Evolutionary conservation across 2,797 vertebrate species (phyloP).

Genomic region (Acanthornis magna): DNA sequence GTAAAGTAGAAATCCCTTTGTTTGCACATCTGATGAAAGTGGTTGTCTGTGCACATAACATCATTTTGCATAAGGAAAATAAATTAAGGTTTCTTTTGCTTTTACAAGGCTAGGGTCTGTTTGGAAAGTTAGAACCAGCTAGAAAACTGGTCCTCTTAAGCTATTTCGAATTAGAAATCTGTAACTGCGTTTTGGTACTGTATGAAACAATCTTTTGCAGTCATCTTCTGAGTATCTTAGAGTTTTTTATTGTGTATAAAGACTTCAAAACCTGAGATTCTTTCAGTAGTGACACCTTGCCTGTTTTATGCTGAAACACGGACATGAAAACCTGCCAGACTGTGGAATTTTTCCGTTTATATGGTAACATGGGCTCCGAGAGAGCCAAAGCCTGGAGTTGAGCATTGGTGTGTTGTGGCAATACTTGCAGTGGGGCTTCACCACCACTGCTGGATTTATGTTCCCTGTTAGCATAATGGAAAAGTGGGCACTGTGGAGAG

Average conservation of each 20-base stretch:
- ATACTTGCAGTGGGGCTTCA: not conserved
- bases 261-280: not conserved
- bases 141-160: not conserved
- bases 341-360: not conserved
- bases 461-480: not conserved
- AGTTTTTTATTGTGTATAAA: not conserved
- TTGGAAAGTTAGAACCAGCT: not conserved
- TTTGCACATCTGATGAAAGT: not conserved
- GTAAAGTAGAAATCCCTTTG: not conserved
- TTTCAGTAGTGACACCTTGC: not conserved
- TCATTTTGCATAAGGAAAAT: not conserved
- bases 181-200: not conserved
- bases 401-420: not conserved
- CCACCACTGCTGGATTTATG: not conserved
- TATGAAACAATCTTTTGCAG: not conserved
- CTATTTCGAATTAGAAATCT: not conserved
- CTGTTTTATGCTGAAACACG: not conserved
- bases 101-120: not conserved
- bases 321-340: not conserved
- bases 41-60: not conserved
- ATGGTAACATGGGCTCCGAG: not conserved
- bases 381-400: not conserved
- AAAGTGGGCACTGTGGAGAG: constrained; percentile 23
- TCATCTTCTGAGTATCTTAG: not conserved
- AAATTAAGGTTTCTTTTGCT: not conserved